These are phyloP conservation scores for Montipora foliosa DNA, from an alignment of 64 coral and sea anemone species.

Conservation along the genomic window DNA sequence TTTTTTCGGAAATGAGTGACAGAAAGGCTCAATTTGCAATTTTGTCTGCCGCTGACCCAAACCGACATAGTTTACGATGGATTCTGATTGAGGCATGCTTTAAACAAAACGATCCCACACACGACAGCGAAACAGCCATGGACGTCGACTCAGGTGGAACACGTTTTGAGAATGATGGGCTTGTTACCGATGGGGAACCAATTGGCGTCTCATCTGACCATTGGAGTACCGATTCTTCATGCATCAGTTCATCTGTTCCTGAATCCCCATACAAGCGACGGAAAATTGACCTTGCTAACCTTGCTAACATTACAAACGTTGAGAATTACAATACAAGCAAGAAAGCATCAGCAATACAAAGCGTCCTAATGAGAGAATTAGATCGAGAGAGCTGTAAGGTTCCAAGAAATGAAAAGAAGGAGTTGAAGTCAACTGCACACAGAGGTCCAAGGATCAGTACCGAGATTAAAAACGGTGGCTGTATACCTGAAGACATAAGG, in stretches of 20 bases:
- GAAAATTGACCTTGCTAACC: not conserved
- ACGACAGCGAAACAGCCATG: not conserved
- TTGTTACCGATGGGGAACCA: too few species aligned
- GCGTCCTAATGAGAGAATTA: not conserved
- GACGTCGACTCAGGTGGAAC: too few species aligned
- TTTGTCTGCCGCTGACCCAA: slow-evolving; percentile 52
- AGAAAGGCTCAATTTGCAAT: slow-evolving; percentile 31
- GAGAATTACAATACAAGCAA: not conserved
- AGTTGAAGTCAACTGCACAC: too few species aligned
- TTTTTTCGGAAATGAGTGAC: slow-evolving; percentile 18
- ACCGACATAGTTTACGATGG: slow-evolving; percentile 16
- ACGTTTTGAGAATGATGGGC: too few species aligned
- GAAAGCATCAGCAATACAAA: not conserved
- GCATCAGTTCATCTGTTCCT: not conserved
- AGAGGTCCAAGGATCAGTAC: too few species aligned
- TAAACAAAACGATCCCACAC: not conserved
- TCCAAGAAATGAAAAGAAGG: too few species aligned
- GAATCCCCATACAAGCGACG: not conserved
- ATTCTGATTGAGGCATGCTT: slow-evolving; percentile 57
- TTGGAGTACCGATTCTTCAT: too few species aligned
- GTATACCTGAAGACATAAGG: too few species aligned
- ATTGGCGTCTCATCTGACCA: too few species aligned
- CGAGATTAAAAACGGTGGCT: too few species aligned
- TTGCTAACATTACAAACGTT: not conserved
- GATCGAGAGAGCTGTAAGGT: too few species aligned